phyloP scores from a whole-genome alignment of 2,113 vertebrate genomes.

The Sylvietta virens region DNA sequence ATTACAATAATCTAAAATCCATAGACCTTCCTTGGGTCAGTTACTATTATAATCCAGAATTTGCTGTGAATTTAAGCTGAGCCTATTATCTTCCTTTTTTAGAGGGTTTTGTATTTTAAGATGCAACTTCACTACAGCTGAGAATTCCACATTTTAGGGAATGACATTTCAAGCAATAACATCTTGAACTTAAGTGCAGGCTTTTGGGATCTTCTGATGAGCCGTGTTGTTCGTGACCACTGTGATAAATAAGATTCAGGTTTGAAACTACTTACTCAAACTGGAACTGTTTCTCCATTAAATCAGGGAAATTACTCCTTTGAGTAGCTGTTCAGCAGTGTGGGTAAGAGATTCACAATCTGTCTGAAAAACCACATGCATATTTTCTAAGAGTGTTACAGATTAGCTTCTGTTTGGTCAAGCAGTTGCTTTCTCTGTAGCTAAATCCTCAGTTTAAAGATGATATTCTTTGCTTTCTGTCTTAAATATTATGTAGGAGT shows the following conservation, averaged over 20 bases:
- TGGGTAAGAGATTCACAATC: slow-evolving; percentile 33
- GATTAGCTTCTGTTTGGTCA: neutral
- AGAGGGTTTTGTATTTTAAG: neutral
- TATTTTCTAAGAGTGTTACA: neutral
- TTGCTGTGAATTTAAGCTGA: neutral
- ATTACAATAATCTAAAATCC: neutral
- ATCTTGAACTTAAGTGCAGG: neutral
- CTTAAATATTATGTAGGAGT: neutral
- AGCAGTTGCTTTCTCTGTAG: neutral
- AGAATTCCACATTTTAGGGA: neutral
- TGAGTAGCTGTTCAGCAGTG: neutral
- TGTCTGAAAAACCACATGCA: slow-evolving; percentile 14
- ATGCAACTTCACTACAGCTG: neutral
- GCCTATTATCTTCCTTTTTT: neutral
- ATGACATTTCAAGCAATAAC: neutral
- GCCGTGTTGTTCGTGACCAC: neutral
- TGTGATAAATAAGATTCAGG: slow-evolving; percentile 17
- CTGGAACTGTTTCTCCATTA: slow-evolving; percentile 15
- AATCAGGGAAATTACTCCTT: slow-evolving; percentile 28
- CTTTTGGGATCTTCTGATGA: neutral
- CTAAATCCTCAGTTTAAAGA: neutral
- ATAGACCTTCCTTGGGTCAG: neutral
- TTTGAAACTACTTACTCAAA: slow-evolving; percentile 25
- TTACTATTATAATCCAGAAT: neutral
- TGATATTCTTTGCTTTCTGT: neutral